Evolutionary conservation across 2,113 vertebrate species (phyloP), one percentile per base, ranked within the genome.

Genomic region (Mastomys coucha): DNA sequence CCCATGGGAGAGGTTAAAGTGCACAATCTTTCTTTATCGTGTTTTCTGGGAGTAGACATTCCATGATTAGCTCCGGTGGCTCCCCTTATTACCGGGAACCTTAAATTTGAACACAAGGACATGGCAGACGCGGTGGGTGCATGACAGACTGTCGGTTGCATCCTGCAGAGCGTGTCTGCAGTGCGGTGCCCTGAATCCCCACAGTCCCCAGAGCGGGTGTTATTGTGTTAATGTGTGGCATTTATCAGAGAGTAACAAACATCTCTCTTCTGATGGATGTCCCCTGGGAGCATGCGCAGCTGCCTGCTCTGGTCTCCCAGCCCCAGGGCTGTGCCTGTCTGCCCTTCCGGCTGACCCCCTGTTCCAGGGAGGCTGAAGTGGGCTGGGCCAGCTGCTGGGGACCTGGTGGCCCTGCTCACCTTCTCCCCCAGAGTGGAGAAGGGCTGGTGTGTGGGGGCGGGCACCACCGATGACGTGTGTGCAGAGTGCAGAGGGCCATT

Each of bases 151-250:
- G 94, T 93, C 42, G 78, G 89, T 28, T 85, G 96, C 96, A 97
- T n/a, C 76, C 97, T 91, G 98, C 98, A 98, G 98, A 97, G 90
- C 24, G 60, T 16, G 86, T 96, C 98, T 22, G 98, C 98, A 97
- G 98, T 97, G 97, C 96, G 93, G 95, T 98, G 98, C 98, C 98
- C 98, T 98, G 96, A 97, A n/a, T 96, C 97, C 98, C 97, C 95
- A 91, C 60, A 20, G 84, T 95, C 93, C 94, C 63, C 45, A 13
- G 98, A 96, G 95, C 91, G 95, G 96, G 97, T 98, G 98, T 98
- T 97, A 98, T 89, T 98, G 98, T 98, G 98, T 98, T 98, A 97
- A 97, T 95, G 96, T 98, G 98, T 98, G 98, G 98, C 98, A 96
- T 97, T 98, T 97, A 98, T 98, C 96, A 98, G 99, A 98, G 96